Conservation (phyloP, 2,888 invertebrate species). For the Dastarcus helophoroides region DNA sequence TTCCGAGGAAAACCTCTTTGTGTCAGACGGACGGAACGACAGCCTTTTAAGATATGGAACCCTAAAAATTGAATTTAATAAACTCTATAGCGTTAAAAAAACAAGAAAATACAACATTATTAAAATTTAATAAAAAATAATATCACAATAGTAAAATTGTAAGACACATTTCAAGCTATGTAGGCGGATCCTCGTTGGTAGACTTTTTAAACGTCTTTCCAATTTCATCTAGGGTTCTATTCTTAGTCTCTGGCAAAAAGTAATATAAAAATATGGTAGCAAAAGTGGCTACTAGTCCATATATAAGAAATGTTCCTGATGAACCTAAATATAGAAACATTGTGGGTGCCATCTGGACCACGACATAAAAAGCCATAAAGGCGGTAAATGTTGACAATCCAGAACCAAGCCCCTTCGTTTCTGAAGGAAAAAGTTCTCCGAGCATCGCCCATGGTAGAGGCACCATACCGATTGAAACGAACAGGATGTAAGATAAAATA, state of each 20-base stretch:
- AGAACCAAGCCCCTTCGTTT: slow-evolving; percentile 48
- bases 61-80: too few relatives aligned
- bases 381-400: slow-evolving; percentile 55
- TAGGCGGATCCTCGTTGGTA: too few relatives aligned
- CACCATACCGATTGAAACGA: slow-evolving; percentile 49
- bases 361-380: slow-evolving; percentile 51
- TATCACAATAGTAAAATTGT: too few relatives aligned
- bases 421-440: slow-evolving; percentile 54
- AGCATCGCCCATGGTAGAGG: slow-evolving; percentile 66
- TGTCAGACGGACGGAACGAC: too few relatives aligned
- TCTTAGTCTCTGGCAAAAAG: slow-evolving; percentile 57
- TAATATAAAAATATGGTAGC: slow-evolving; percentile 48
- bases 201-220: slow-evolving; percentile 38
- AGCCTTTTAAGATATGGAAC: too few relatives aligned
- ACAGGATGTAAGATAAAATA: slow-evolving; percentile 46
- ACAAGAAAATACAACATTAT: too few relatives aligned
- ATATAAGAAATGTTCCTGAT: slow-evolving; percentile 50
- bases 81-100: too few relatives aligned
- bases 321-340: slow-evolving; percentile 47
- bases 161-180: too few relatives aligned
- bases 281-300: slow-evolving; percentile 45
- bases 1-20: too few relatives aligned
- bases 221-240: slow-evolving; percentile 56
- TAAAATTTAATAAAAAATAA: too few relatives aligned
- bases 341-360: slow-evolving; percentile 55